Evolutionary conservation across 2,113 vertebrate species (phyloP).

Genomic region (Cavia porcellus): DNA sequence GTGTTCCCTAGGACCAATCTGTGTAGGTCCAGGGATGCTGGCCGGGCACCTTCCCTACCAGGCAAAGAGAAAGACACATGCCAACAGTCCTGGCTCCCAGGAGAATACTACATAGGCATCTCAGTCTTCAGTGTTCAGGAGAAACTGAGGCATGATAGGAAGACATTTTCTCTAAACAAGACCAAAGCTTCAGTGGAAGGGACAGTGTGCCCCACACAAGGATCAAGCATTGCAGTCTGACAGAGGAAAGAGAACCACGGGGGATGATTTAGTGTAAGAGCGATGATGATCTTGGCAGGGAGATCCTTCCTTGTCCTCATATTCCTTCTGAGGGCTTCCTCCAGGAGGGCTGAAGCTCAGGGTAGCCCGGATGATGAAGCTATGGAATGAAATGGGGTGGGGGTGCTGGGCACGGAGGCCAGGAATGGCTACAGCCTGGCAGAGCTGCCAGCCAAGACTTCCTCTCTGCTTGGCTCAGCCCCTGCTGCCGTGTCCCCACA

Average conservation of each 20-base stretch:
- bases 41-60: not conserved
- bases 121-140: not conserved
- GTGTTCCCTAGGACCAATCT: not conserved
- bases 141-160: slow-evolving; percentile 33
- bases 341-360: not conserved
- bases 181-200: not conserved
- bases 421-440: slow-evolving; percentile 11
- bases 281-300: not conserved
- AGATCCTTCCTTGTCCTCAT: fast-evolving
- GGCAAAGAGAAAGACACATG: not conserved
- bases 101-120: not conserved
- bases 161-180: not conserved
- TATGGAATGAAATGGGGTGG: not conserved
- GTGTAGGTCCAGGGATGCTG: not conserved
- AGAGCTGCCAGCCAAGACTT: slow-evolving; percentile 34
- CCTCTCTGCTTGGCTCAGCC: not conserved
- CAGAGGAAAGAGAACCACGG: not conserved
- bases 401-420: slow-evolving; percentile 15
- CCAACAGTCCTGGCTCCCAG: not conserved
- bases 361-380: not conserved
- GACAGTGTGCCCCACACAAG: not conserved
- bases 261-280: not conserved
- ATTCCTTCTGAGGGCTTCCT: not conserved
- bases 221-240: no score
- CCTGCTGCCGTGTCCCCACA: not conserved